Conservation (phyloP, 2,797 vertebrate genomes). For the Bovichtus diacanthus region DNA sequence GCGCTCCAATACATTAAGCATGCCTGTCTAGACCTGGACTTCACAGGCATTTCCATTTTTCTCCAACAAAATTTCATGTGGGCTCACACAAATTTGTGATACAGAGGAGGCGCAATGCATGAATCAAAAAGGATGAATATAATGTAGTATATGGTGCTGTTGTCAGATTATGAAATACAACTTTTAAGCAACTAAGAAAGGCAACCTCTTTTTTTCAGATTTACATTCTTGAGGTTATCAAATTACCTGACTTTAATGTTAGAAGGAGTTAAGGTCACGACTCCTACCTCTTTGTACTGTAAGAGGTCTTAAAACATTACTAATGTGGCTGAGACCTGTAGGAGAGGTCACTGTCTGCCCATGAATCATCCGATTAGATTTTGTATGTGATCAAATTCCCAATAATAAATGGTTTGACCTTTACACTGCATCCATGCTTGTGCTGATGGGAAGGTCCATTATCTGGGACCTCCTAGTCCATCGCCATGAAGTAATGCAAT, state of each 20-base stretch:
- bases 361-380: neutral
- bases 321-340: neutral
- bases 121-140: slow-evolving; percentile 12
- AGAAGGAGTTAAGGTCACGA: neutral
- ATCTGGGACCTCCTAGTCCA: neutral
- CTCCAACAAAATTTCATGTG: slow-evolving; percentile 22
- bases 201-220: neutral
- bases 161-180: neutral
- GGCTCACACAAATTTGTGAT: slow-evolving; percentile 10
- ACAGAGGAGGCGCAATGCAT: neutral
- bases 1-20: slow-evolving; percentile 46
- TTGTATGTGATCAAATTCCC: neutral
- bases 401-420: neutral
- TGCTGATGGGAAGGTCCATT: neutral
- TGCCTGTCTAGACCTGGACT: slow-evolving; percentile 25
- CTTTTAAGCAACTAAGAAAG: neutral
- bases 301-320: neutral
- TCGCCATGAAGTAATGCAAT: neutral
- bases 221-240: neutral
- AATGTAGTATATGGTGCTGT: neutral
- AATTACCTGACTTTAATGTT: neutral
- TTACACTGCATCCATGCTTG: neutral
- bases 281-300: neutral
- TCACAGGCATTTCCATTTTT: slow-evolving; percentile 19
- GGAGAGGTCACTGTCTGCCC: neutral